These are phyloP conservation scores for Glossosoma conforme DNA, from an alignment of 1,140 invertebrate genomes.

Conservation along the genomic window DNA sequence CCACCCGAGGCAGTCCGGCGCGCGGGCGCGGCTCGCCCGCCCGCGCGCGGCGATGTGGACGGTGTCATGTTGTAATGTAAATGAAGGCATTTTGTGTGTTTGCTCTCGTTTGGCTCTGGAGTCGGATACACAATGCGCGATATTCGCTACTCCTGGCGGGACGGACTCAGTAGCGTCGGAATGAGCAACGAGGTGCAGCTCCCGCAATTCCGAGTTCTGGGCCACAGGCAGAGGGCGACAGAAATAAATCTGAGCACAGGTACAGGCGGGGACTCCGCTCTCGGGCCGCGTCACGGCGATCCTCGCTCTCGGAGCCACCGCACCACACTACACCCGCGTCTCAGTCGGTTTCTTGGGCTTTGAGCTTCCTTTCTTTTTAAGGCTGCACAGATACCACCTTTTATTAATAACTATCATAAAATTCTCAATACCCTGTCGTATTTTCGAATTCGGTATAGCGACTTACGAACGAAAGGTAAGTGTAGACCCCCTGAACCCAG, in stretches of 20 bases:
- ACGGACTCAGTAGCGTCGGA: slow-evolving; percentile 81
- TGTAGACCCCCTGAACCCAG: slow-evolving; percentile 47
- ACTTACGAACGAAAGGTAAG: slow-evolving; percentile 40
- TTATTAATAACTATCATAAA: not conserved
- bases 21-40: not conserved
- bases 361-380: slow-evolving; percentile 7
- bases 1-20: not conserved
- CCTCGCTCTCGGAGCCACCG: slow-evolving; percentile 18
- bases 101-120: slow-evolving; percentile 54
- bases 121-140: slow-evolving; percentile 97
- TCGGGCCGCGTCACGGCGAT: slow-evolving; percentile 30
- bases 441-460: slow-evolving; percentile 3
- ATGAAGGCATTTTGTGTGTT: slow-evolving; percentile 56
- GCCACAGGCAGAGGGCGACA: slow-evolving; percentile 84
- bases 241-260: slow-evolving; percentile 92
- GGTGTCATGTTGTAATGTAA: slow-evolving; percentile 38
- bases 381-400: slow-evolving; percentile 8
- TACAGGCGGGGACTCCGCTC: slow-evolving; percentile 47
- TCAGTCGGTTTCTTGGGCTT: slow-evolving; percentile 27
- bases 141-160: slow-evolving; percentile 94
- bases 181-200: slow-evolving; percentile 88
- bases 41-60: slow-evolving; percentile 19
- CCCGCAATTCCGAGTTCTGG: slow-evolving; percentile 91
- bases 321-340: too few relatives aligned
- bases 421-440: not conserved